Evolutionary conservation across 2,797 vertebrate species (phyloP), one percentile per base, ranked within the genome.

Genomic region (Luscinia megarhynchos): DNA sequence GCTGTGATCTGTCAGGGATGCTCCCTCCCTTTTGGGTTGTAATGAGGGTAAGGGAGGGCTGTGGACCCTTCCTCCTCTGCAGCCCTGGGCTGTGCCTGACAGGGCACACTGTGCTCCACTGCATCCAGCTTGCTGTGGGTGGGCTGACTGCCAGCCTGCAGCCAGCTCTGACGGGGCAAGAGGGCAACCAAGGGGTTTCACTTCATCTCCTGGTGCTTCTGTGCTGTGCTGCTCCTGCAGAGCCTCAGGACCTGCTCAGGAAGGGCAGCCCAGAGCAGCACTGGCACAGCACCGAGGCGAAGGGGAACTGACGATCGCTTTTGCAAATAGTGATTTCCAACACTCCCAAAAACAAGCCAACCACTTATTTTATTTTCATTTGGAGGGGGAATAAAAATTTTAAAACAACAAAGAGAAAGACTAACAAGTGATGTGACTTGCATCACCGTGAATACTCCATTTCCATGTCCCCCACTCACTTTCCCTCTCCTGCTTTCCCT

Each of bases 211-310:
- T 45, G 38, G 13, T 43, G 62, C 43, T 64, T 38, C 61, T 0
- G 0, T n/a, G 50, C 72, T 15, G 38, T 0, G 2, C 40, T 48
- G 2, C 40, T 77, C 43, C 93, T 11, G 36, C 29, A 72, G 62
- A 46, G 17, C 58, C 19, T 0, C 54, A 12, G 78, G 53, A 58
- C 3, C 48, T 36, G 18, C 50, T 38, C 50, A 11, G 78, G 74
- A 58, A 64, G 50, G 0, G 0, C 36, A 74, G 54, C 75, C 75
- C 0, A 0, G 61, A 78, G 59, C 36, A 40, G 41, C 2, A 0
- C n/a, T 93, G 90, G 84, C 81, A 41, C 45, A 21, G 57, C 87
- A 77, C 50, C 84, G 58, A 24, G 26, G 68, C 30, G 54, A 26
- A 66, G 2, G 23, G 68, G 61, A 89, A 50, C 38, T 89, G 66